These are phyloP conservation scores for Drosophila atripex DNA, from an alignment of 2,888 invertebrate species.

Conservation along the genomic window DNA sequence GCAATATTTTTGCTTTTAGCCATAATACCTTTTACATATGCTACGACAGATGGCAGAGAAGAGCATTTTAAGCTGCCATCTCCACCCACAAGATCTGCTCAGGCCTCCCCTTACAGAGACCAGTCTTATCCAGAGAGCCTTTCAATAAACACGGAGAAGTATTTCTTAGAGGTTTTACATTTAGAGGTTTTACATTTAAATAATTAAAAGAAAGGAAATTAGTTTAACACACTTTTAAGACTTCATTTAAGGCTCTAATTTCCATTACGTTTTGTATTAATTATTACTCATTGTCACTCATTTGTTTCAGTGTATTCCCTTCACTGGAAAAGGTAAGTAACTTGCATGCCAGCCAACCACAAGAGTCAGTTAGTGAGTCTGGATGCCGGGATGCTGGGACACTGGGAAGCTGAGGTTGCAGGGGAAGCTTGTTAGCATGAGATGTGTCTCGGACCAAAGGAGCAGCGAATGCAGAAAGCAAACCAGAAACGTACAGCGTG, in stretches of 20 bases:
- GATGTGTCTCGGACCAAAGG: slow-evolving; percentile 64
- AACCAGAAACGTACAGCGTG: neutral
- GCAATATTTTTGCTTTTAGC: slow-evolving; percentile 80
- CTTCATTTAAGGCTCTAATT: neutral
- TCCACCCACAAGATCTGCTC: slow-evolving; percentile 2
- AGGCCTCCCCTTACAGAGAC: neutral
- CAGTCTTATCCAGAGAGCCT: neutral
- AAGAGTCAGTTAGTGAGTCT: slow-evolving; percentile 37
- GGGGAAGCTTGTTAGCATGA: slow-evolving; percentile 74
- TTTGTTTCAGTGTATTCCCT: slow-evolving; percentile 14
- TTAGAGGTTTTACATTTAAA: neutral
- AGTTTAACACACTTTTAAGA: neutral
- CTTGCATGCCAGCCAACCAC: slow-evolving; percentile 56
- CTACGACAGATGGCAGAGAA: slow-evolving; percentile 58
- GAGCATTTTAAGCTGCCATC: slow-evolving; percentile 52
- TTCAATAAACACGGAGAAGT: neutral
- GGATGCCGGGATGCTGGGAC: slow-evolving; percentile 10
- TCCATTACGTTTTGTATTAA: too few relatives aligned
- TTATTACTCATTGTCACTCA: neutral
- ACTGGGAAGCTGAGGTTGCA: slow-evolving; percentile 1
- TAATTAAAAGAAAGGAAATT: neutral
- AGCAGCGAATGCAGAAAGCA: slow-evolving; percentile 16
- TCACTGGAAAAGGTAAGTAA: slow-evolving; percentile 59
- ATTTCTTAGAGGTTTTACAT: neutral
- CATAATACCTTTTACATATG: slow-evolving; percentile 80